phyloP scores from a whole-genome alignment of 1,140 invertebrate species.

The Drosophila melanica region DNA sequence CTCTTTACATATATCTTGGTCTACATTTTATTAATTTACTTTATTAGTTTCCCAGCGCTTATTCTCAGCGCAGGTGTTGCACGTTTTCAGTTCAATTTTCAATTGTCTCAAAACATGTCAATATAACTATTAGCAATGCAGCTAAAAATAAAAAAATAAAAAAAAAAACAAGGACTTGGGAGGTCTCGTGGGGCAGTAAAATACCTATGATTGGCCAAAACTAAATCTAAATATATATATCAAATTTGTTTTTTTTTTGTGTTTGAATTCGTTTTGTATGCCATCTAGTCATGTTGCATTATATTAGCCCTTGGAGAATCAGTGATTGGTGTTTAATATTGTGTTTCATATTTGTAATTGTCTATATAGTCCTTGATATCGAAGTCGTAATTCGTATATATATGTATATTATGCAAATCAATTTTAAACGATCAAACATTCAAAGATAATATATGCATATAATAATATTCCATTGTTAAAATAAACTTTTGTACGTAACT shows the following conservation, averaged over 20 bases:
- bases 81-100: slow-evolving; percentile 56
- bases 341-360: slow-evolving; percentile 79
- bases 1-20: slow-evolving; percentile 50
- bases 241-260: slow-evolving; percentile 8
- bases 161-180: slow-evolving; percentile 4
- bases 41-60: slow-evolving; percentile 38
- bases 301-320: slow-evolving; percentile 79
- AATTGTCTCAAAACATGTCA: slow-evolving; percentile 30
- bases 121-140: slow-evolving; percentile 2
- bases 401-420: slow-evolving; percentile 62
- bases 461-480: slow-evolving; percentile 58
- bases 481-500: slow-evolving; percentile 58
- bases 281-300: slow-evolving; percentile 71
- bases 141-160: neutral
- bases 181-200: slow-evolving; percentile 17
- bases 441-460: slow-evolving; percentile 67
- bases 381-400: slow-evolving; percentile 70
- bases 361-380: slow-evolving; percentile 80
- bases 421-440: slow-evolving; percentile 67
- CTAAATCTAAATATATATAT: slow-evolving; percentile 15
- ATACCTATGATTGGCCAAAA: slow-evolving; percentile 54
- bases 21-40: slow-evolving; percentile 46
- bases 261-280: slow-evolving; percentile 60
- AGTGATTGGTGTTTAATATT: slow-evolving; percentile 82
- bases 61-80: slow-evolving; percentile 43